Base-by-base conservation (phyloP, 2,888 invertebrate genomes). In the Aplocera efformata region DNA sequence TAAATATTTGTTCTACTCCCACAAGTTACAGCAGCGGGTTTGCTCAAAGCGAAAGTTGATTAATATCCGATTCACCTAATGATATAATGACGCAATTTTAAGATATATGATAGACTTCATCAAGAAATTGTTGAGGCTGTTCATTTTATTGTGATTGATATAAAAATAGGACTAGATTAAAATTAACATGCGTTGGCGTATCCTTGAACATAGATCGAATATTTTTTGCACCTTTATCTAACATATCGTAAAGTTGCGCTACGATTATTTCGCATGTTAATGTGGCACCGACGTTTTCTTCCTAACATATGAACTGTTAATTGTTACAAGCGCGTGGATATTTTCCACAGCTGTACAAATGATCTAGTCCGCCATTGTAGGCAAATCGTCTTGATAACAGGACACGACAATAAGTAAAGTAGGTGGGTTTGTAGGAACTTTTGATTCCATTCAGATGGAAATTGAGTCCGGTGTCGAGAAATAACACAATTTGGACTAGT, bases 1-100 rank as follows among this genome's bases (percentile, higher is more conserved):
- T 10, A 29, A 35, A 30, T 13, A 40, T 39, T 36, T 41, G 36
- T 38, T 9, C 24, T 42, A 41, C 47, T 33, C 46, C 39, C 30
- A 42, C 48, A 31, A 10, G 23, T 22, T 33, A 42, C 49, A 30
- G 23, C 26, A 33, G 31, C 38, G 26, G 32, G 24, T 41, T 20
- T 25, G 41, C 35, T 23, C 32, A 8, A 25, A 51, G 52, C 42
- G 52, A 55, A 55, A 55, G 54, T 48, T 44, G 46, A 44, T 37
- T 45, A 29, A 50, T 54, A 50, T 51, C 50, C 46, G 34, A 48
- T 50, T 48, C 48, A 50, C 37, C 42, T 41, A 48, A 42, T 49
- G 34, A 34, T 31, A 42, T 31, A 34, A 45, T 50, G 48, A 25
- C 45, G 49, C 32, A 50, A 48, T 42, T 29, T 24, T n/a, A n/a